These are phyloP conservation scores for Tetraodon nigroviridis DNA, from an alignment of 2,113 vertebrate species.

Conservation along the genomic window DNA sequence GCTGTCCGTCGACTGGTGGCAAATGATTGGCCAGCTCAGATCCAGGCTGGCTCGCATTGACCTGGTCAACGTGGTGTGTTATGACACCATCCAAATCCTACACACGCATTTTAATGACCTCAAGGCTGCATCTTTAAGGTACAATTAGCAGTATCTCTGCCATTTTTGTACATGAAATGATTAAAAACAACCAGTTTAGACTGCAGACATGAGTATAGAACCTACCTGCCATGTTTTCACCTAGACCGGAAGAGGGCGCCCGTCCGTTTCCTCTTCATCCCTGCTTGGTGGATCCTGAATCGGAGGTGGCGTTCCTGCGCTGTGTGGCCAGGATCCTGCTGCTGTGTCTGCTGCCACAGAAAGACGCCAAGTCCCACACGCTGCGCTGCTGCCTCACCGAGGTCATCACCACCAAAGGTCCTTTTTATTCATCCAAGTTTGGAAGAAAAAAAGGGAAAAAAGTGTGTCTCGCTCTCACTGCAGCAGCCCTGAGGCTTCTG, in stretches of 20 bases:
- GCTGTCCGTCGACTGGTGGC: conserved; percentile 95
- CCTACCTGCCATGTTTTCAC: neutral
- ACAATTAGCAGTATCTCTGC: conserved; percentile 10
- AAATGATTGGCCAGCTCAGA: conserved; percentile 84
- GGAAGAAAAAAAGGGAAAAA: neutral
- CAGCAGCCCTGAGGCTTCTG: no score
- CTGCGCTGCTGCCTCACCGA: conserved; percentile 92
- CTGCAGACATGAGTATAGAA: neutral
- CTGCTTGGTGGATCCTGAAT: conserved; percentile 81
- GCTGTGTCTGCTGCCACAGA: conserved; percentile 86
- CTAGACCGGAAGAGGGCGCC: conserved; percentile 86
- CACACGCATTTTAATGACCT: conserved; percentile 94
- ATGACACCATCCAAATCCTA: conserved; percentile 85
- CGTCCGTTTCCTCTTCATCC: conserved; percentile 87
- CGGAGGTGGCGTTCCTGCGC: conserved; percentile 90
- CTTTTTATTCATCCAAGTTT: neutral
- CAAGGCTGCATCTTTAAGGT: conserved; percentile 91
- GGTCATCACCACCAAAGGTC: conserved; percentile 94
- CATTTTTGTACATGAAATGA: no score
- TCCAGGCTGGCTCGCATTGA: conserved; percentile 85
- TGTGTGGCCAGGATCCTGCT: conserved; percentile 88
- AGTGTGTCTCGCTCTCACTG: neutral
- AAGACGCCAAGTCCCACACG: conserved; percentile 86
- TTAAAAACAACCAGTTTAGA: no score
- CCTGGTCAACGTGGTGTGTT: conserved; percentile 90